phyloP scores from a whole-genome alignment of 23 tunicate species.

The Aplidium turbinatum region DNA sequence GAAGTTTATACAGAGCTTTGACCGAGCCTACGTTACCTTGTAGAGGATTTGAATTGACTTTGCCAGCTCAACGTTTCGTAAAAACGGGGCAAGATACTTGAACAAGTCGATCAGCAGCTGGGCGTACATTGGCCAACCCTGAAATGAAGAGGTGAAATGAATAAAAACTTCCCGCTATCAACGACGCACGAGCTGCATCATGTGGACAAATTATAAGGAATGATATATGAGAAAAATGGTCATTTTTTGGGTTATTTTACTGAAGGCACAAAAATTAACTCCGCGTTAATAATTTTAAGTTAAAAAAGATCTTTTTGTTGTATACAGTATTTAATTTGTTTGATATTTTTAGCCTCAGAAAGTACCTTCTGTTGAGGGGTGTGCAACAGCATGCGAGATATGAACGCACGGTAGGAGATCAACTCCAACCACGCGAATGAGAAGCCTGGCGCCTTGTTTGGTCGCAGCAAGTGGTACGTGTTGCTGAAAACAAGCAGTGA shows the following conservation, averaged over 20 bases:
- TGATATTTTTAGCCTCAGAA: constrained; percentile 3
- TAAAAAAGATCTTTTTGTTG: too few species aligned
- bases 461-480: constrained; percentile 96
- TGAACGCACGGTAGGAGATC: constrained; percentile 87
- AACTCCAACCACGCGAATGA: constrained; percentile 98
- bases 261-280: too few species aligned
- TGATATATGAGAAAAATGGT: too few species aligned
- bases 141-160: background rate
- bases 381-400: constrained; percentile 88
- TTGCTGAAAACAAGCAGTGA: constrained; percentile 62
- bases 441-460: constrained; percentile 96
- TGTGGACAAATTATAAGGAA: too few species aligned
- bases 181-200: too few species aligned
- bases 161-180: background rate
- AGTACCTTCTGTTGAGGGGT: constrained; percentile 87
- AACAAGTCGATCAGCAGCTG: constrained; percentile 93
- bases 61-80: constrained; percentile 86
- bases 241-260: too few species aligned
- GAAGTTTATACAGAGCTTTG: too few species aligned
- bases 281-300: too few species aligned
- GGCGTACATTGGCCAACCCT: constrained; percentile 99
- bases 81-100: constrained; percentile 95
- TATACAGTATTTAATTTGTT: too few species aligned
- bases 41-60: constrained; percentile 85
- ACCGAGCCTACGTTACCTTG: too few species aligned